phyloP scores from a whole-genome alignment of 1,140 invertebrate species.

The Epicauta chinensis region DNA sequence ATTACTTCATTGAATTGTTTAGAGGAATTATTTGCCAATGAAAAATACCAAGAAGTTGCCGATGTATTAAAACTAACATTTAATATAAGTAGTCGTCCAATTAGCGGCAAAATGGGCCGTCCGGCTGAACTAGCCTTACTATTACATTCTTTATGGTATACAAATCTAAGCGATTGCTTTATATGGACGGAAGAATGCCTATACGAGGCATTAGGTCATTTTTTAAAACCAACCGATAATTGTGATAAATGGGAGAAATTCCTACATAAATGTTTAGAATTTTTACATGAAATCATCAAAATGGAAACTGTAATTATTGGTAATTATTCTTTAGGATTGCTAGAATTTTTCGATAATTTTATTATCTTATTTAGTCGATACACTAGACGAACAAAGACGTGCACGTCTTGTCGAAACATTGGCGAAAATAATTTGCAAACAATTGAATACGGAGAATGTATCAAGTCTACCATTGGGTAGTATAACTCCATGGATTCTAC shows the following conservation, averaged over 20 bases:
- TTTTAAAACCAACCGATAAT: conserved; percentile 40
- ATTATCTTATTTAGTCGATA: conserved; percentile 45
- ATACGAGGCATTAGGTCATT: conserved; percentile 47
- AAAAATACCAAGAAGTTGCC: conserved; percentile 58
- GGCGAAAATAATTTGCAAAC: conserved; percentile 65
- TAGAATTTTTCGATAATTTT: background rate
- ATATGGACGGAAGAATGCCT: conserved; percentile 69
- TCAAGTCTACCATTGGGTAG: conserved; percentile 64
- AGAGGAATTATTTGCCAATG: conserved; percentile 53
- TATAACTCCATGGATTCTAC: conserved; percentile 73
- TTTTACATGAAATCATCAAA: conserved; percentile 59
- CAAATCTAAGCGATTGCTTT: conserved; percentile 58
- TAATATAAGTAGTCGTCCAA: conserved; percentile 42
- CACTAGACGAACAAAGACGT: conserved; percentile 48
- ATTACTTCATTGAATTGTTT: conserved; percentile 50
- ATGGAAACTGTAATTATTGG: conserved; percentile 50
- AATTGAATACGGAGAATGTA: conserved; percentile 58
- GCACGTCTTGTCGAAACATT: conserved; percentile 68
- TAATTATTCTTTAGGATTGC: conserved; percentile 29
- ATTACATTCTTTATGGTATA: conserved; percentile 64
- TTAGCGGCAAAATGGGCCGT: conserved; percentile 42
- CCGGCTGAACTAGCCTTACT: conserved; percentile 55
- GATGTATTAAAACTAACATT: conserved; percentile 55
- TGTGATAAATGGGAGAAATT: conserved; percentile 53
- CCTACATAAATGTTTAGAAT: conserved; percentile 60